A percentile compares a stretch with the other conserved stretches of the same genome.
These are phyloP conservation scores for Heterodera schachtii DNA, from an alignment of 1,140 invertebrate genomes.

Conservation along the genomic window DNA sequence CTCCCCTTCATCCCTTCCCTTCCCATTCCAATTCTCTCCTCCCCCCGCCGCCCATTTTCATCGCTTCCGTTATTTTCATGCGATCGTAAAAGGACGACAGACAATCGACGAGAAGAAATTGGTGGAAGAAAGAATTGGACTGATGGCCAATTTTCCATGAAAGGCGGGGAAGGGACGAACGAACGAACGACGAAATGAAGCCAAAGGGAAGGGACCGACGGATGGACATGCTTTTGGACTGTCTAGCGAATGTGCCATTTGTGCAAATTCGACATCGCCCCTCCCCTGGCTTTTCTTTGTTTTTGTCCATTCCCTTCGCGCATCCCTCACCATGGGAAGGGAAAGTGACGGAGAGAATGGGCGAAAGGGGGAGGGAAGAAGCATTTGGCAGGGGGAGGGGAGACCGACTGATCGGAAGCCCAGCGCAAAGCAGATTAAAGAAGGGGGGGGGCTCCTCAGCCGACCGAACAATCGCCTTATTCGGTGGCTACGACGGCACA, in stretches of 20 bases:
- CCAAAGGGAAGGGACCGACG: no score
- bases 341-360: not conserved
- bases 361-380: no score
- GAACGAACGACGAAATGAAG: no score
- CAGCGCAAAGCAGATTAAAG: slow-evolving; percentile 8
- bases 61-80: slow-evolving; percentile 10
- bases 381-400: not conserved
- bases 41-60: not conserved
- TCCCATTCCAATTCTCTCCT: not conserved
- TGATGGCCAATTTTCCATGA: no score
- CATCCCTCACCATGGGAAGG: not conserved
- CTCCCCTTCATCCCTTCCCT: not conserved
- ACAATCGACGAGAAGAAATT: not conserved
- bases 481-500: slow-evolving; percentile 13
- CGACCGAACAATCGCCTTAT: slow-evolving; percentile 25
- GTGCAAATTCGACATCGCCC: no score
- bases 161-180: not conserved
- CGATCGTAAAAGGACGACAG: slow-evolving; percentile 19
- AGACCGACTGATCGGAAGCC: slow-evolving; percentile 11
- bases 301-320: not conserved
- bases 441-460: not conserved
- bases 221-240: no score
- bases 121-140: no score
- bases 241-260: no score
- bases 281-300: no score